phyloP scores from a whole-genome alignment of 2,113 vertebrate species.

The Sterrhoptilus dennistouni region DNA sequence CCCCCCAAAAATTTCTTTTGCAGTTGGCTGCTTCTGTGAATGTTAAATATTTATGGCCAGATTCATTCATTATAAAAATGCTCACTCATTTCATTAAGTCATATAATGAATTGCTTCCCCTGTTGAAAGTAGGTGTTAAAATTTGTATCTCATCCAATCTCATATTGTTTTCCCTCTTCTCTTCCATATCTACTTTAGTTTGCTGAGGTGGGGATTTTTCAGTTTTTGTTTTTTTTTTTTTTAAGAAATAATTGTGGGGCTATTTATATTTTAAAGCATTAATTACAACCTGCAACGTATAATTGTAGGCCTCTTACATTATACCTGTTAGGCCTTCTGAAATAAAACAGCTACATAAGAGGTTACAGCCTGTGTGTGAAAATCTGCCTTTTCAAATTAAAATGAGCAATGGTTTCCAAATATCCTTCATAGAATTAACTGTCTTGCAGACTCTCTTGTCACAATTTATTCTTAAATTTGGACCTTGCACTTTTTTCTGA shows the following conservation, averaged over 20 bases:
- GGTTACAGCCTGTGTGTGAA: not conserved
- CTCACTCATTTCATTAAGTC: not conserved
- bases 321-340: not conserved
- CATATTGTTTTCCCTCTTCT: not conserved
- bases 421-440: not conserved
- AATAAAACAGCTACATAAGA: not conserved
- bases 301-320: not conserved
- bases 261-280: not conserved
- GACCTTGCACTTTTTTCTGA: not conserved
- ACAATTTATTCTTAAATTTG: not conserved
- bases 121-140: not conserved
- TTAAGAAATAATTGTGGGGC: not conserved
- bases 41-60: conserved; percentile 8
- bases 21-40: not conserved
- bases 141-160: not conserved
- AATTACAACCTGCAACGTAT: not conserved
- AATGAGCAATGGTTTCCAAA: not conserved
- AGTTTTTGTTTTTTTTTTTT: not conserved
- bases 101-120: not conserved
- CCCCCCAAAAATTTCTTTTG: not conserved
- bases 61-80: not conserved
- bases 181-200: not conserved
- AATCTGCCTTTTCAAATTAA: not conserved
- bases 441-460: not conserved
- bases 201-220: too few species aligned